Evolutionary conservation across 2,888 invertebrate species (phyloP), one percentile per base, ranked within the genome.

Genomic region (Crepidodera aurea): DNA sequence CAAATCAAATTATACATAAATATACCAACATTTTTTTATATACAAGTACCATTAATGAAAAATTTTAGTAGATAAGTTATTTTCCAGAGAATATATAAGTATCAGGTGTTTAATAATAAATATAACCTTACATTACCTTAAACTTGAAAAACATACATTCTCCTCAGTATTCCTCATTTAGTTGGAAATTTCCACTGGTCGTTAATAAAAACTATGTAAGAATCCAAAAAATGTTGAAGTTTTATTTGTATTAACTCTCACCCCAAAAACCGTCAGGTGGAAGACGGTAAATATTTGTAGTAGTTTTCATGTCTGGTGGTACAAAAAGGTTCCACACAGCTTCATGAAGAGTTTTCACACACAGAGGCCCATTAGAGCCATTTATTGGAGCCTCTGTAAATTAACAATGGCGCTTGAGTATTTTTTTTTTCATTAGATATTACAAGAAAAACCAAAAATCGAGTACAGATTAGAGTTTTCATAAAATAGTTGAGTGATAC

Each of bases 331-430:
- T 68, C 73, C 73, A 71, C 72, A 70, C 73, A 71, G 71, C 72
- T 71, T 71, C 72, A 73, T 71, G 73, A 73, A 73, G 74, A 70
- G 68, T 66, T 67, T 69, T 64, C 64, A 68, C 60, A 68, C 63
- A 67, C 67, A 72, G 72, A 70, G 73, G 71, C 72, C 72, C 71
- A 67, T 68, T 62, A 12, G 71, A 70, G 71, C 72, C 73, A 73
- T 73, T 77, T 68, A 71, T 69, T 71, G 79, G 78, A 79, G 79
- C 78, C 80, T 81, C 81, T 81, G 81, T 80, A 81, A 81, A 79
- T 77, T 77, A 81, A 81, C 80, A 81, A 81, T 77, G 78, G 69
- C 68, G 78, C 75, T 82, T 82, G 81, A 82, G 81, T 81, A 78
- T 72, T 66, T 54, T 72, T n/a, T n/a, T 69, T 69, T 64, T 64